Percentiles rank a stretch among this genome's conserved stretches.
These are phyloP conservation scores for Brachionus angularis DNA, from an alignment of 1,140 invertebrate genomes.

Conservation along the genomic window DNA sequence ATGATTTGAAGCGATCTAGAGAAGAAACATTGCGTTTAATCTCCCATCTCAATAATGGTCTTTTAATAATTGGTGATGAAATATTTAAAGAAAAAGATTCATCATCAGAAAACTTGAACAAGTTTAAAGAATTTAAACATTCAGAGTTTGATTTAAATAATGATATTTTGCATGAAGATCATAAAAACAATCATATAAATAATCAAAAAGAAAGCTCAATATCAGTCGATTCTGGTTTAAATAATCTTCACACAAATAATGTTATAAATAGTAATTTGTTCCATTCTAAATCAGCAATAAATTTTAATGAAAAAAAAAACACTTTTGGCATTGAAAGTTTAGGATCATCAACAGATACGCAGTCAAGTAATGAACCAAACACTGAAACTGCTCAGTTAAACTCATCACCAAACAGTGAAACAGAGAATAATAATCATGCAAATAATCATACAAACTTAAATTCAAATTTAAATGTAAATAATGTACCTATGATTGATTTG, in stretches of 20 bases:
- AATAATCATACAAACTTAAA: no score
- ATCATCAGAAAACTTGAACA: not conserved
- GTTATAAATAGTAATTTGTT: no score
- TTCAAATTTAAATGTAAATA: no score
- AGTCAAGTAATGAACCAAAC: not conserved
- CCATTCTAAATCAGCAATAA: not conserved
- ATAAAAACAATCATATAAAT: not conserved
- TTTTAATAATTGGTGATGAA: conserved; percentile 29
- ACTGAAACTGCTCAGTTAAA: not conserved
- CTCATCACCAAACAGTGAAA: not conserved
- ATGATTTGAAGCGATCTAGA: conserved; percentile 35
- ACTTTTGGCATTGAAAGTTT: not conserved
- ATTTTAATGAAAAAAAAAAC: not conserved
- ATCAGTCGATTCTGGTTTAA: conserved; percentile 32
- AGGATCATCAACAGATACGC: not conserved
- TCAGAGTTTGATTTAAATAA: not conserved
- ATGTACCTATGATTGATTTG: not conserved
- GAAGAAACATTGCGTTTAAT: conserved; percentile 30
- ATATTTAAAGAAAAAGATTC: conserved; percentile 36
- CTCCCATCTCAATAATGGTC: not conserved
- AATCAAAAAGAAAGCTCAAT: not conserved
- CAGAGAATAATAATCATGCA: no score
- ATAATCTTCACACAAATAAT: not conserved
- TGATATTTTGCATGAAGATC: not conserved
- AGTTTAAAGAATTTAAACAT: conserved; percentile 29